These are phyloP conservation scores for Heterodera filipjevi DNA, from an alignment of 2,888 invertebrate genomes.

Conservation along the genomic window DNA sequence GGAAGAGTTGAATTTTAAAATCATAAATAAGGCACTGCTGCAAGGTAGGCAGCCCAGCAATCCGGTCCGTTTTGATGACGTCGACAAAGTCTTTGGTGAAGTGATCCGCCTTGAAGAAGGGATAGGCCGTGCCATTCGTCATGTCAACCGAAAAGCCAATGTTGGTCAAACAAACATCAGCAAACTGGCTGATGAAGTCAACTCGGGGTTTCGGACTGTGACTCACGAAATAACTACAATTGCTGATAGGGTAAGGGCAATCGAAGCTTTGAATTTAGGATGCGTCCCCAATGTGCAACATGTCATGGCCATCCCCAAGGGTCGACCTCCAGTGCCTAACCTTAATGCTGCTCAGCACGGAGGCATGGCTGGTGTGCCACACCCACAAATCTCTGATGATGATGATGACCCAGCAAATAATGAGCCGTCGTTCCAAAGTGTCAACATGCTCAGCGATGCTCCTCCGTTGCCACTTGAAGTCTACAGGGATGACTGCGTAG, in stretches of 20 bases:
- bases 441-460: neutral
- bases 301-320: neutral
- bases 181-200: neutral
- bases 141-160: constrained; percentile 50
- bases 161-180: too few relatives aligned
- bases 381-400: neutral
- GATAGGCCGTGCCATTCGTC: neutral
- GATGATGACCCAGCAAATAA: neutral
- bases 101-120: constrained; percentile 4
- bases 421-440: neutral
- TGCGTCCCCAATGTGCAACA: neutral
- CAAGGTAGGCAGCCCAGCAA: constrained; percentile 67
- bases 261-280: neutral
- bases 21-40: neutral
- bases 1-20: neutral
- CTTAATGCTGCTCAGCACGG: neutral
- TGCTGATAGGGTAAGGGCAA: neutral
- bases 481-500: constrained; percentile 1
- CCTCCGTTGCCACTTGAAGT: neutral
- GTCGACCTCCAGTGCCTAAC: neutral
- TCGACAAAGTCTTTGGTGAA: constrained; percentile 5
- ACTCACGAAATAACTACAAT: neutral
- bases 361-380: neutral
- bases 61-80: neutral
- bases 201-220: neutral